Conservation (phyloP, 2,113 vertebrate genomes). For the Galeopterus variegatus region DNA sequence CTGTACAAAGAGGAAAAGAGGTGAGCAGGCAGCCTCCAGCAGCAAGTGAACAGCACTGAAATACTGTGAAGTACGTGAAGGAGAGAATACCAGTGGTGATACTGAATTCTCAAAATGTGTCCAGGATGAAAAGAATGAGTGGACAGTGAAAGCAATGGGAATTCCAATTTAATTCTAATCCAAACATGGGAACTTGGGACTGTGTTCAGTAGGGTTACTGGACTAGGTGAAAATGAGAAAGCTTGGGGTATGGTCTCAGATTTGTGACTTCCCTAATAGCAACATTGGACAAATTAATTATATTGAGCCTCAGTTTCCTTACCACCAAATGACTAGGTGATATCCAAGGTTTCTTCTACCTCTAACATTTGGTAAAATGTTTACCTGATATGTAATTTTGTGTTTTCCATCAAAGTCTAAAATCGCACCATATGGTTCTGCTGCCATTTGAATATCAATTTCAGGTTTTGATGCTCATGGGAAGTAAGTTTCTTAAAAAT, state of each 20-base stretch:
- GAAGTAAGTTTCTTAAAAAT: not conserved
- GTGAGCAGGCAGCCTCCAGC: not conserved
- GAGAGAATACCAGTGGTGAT: not conserved
- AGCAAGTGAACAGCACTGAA: not conserved
- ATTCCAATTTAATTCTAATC: not conserved
- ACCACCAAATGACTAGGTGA: not conserved
- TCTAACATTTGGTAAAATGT: conserved; percentile 17
- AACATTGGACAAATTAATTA: not conserved
- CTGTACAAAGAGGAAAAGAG: not conserved
- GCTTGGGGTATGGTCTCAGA: not conserved
- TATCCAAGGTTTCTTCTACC: not conserved
- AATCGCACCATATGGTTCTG: not conserved
- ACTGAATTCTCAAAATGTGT: not conserved
- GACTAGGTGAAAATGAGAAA: not conserved
- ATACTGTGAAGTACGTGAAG: not conserved
- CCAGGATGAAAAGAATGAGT: not conserved
- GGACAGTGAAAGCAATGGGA: not conserved
- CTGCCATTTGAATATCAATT: not conserved
- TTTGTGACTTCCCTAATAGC: not conserved
- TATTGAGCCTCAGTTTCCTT: not conserved
- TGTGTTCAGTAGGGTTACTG: not conserved
- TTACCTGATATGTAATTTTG: not conserved
- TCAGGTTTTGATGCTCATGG: conserved; percentile 7
- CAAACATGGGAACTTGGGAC: not conserved
- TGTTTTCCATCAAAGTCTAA: not conserved